Base-by-base conservation (phyloP, 2,797 vertebrate genomes). In the Gambelia wislizenii region DNA sequence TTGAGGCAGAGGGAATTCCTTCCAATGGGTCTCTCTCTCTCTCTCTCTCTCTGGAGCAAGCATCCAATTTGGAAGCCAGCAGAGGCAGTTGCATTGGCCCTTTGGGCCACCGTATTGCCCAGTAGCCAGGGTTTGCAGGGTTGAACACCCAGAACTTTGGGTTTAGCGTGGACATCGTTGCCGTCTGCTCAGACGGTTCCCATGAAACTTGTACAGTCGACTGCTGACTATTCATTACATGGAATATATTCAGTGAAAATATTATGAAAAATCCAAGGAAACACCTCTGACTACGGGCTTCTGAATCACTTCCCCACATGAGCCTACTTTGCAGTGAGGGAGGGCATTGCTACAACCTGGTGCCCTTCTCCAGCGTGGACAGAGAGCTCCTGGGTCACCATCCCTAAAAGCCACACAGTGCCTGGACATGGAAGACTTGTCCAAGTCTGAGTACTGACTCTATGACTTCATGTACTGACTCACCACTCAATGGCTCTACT, bases 1-100 rank as follows among this genome's bases (percentile, higher is more conserved):
- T 52, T 0, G 2, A 10, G 54, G 87, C 92, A 78, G 87, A 78
- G 39, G 39, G 42, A 39, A 69, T 70, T 89, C 85, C 80, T 89
- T 82, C 42, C 59, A 0, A 0, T 30, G 70, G 7, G 0, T 14
- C 30, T 2, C 7, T 18, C 2, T 1, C 52, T 44, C 4, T 20
- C 0, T 1, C 33, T 4, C 56, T 78, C 12, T 54, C 0, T 0
- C 20, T 25, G 13, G 78, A 80, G n/a, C 8, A 61, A 85, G 83
- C 52, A 49, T 83, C 44, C 30, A 0, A 0, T 16, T 42, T 13
- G 47, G 70, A 87, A 1, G 18, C 88, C 5, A 0, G 0, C 1
- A 27, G 8, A 36, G 54, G 87, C 9, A 44, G 30, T 27, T 47
- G 14, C 13, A 1, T 1, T 0, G 56, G 80, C 74, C 44, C 44